Evolutionary conservation across 2,888 invertebrate species (phyloP), one percentile per base, ranked within the genome.

Genomic region (Calephelis perditalis): DNA sequence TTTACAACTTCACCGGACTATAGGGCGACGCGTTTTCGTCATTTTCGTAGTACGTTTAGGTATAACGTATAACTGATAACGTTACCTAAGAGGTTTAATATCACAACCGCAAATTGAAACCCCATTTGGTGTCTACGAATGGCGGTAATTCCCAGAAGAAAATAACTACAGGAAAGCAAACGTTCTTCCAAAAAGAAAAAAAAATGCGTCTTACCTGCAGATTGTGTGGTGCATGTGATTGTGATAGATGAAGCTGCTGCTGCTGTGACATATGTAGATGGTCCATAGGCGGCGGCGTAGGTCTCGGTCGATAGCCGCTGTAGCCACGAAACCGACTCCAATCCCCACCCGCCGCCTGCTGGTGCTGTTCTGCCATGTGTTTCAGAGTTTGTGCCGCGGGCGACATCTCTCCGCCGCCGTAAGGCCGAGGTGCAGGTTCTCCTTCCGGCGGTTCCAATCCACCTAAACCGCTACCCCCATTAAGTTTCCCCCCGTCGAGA

Each of bases 321-420:
- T 82, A 94, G 83, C 80, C 82, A 56, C 88, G 94, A 91, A 83
- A 88, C 60, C 88, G 83, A 66, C 80, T 78, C 78, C 86, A 92
- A 78, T 92, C 92, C 6, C 95, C 95, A 78, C 87, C 89, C 43
- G 88, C 77, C 63, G 86, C 87, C 84, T 96, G 97, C 86, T 98
- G 98, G 84, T 98, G 98, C 82, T 98, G 98, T 80, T 98, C 98
- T 47, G 98, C 98, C 98, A 98, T 98, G 76, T 98, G 98, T 80
- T 98, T 98, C 59, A 98, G 91, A 0, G 98, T 98, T 87, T 98
- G 97, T 57, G 98, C 98, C 0, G 98, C 98, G 36, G 98, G 96
- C 63, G 97, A 97, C 81, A 96, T 91, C 80, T 96, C 96, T 0
- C 93, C 94, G 62, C 91, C 76, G 68, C 92, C 86, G 67, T 92